Evolutionary conservation across 2,797 vertebrate genomes (phyloP).

Genomic region (Echiichthys vipera): DNA sequence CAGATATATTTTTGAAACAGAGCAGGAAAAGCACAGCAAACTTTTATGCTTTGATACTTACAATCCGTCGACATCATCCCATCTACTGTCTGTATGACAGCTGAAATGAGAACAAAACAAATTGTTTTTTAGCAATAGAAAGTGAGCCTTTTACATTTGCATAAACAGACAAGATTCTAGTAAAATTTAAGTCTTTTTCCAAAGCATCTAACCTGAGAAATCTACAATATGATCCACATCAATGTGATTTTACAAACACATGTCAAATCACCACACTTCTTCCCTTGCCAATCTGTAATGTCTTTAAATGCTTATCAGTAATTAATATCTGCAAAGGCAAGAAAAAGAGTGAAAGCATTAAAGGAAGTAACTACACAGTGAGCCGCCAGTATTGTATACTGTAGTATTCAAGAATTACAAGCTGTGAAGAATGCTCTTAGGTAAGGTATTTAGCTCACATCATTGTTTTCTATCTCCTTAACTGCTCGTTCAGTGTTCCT

Average conservation of each 20-base stretch:
- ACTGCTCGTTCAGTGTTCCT: constrained; percentile 9
- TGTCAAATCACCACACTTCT: constrained; percentile 18
- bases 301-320: constrained; percentile 23
- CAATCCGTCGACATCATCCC: not conserved
- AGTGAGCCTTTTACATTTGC: constrained; percentile 18
- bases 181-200: constrained; percentile 9
- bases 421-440: constrained; percentile 7
- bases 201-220: constrained; percentile 18
- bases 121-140: constrained; percentile 30
- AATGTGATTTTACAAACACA: constrained; percentile 32
- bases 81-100: constrained; percentile 7
- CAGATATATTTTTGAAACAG: not conserved
- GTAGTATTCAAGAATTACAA: constrained; percentile 24
- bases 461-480: not conserved
- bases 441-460: constrained; percentile 10
- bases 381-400: not conserved
- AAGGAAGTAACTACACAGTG: constrained; percentile 9
- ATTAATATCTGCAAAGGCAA: constrained; percentile 23
- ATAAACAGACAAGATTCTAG: constrained; percentile 1
- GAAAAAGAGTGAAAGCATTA: constrained; percentile 1
- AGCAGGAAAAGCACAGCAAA: not conserved
- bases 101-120: constrained; percentile 2
- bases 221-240: constrained; percentile 11
- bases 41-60: not conserved
- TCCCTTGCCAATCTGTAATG: constrained; percentile 12